Evolutionary conservation across 2,888 invertebrate species (phyloP).

Genomic region (Cephus pygmeus): DNA sequence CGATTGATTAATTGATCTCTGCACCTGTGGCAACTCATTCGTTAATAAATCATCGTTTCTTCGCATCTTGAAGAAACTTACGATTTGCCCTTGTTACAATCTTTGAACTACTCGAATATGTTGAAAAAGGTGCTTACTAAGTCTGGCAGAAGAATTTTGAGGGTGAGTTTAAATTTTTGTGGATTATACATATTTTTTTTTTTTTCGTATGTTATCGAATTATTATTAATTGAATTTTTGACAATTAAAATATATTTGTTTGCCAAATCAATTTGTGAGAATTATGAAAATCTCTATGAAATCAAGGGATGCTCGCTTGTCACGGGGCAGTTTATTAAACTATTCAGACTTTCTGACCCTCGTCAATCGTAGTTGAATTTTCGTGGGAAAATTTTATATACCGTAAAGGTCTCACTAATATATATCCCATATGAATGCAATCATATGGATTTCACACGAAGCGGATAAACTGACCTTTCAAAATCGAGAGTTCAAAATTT

Average conservation of each 20-base stretch:
- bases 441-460: neutral
- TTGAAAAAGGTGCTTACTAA: slow-evolving; percentile 57
- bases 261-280: too few species aligned
- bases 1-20: neutral
- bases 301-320: too few species aligned
- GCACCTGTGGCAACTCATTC: neutral
- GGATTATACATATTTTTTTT: neutral
- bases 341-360: too few species aligned
- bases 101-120: slow-evolving; percentile 37
- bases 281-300: too few species aligned
- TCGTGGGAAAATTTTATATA: too few species aligned
- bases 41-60: neutral
- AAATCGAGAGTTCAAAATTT: neutral
- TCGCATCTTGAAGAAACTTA: neutral
- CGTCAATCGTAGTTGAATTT: too few species aligned
- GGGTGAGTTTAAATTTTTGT: slow-evolving; percentile 44
- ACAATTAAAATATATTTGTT: too few species aligned
- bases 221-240: neutral
- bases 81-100: neutral
- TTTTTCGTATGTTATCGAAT: neutral
- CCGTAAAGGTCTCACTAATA: neutral
- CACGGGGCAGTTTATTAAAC: too few species aligned
- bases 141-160: slow-evolving; percentile 58
- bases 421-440: neutral
- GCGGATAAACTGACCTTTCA: neutral